Base-by-base conservation (phyloP, 1,140 invertebrate species). In the Ostrea denselamellosa region DNA sequence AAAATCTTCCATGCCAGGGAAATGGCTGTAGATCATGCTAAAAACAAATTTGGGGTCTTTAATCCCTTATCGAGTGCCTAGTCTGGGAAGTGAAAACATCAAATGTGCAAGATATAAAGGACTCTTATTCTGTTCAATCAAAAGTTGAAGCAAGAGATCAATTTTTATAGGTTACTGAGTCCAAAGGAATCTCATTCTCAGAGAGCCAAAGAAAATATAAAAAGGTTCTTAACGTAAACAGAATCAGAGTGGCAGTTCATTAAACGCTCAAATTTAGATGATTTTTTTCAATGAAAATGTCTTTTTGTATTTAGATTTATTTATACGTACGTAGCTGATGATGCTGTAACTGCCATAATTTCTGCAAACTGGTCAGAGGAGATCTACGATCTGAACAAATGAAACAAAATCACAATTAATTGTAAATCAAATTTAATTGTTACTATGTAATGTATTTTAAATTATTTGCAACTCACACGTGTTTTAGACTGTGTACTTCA, bases 281-380 rank as follows among this genome's bases (percentile, higher is more conserved):
- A 44, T 2, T 44, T 5, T 44, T 5, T 44, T 44, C 34, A 44
- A 2, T 2, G 34, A 44, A 5, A 44, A 44, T 44, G 34, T 44
- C 34, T 44, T 44, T 44, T 2, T n/a, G n/a, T n/a, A n/a, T n/a
- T n/a, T n/a, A n/a, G 10, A 28, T 28, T 28, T 28, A 44, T 44
- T 44, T 8, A 9, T 25, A 90, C 91, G 90, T 91, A 91, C 91
- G 87, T 77, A 91, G 52, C 85, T 91, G 91, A 81, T 91, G 91
- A 81, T 90, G 90, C 56, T 91, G 91, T 44, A 91, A 83, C 87
- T 90, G 91, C 91, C 91, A 91, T 14, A 91, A 84, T 87, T 90
- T 90, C 81, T 90, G 88, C 85, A 91, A 89, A 85, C 91, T 91
- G 58, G 91, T 89, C 58, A 91, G 83, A 28, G 91, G 91, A 81